A percentile compares a stretch with the other conserved stretches of the same genome.
Conservation (phyloP, 1,140 invertebrate genomes). For the Reticulitermes speratus region DNA sequence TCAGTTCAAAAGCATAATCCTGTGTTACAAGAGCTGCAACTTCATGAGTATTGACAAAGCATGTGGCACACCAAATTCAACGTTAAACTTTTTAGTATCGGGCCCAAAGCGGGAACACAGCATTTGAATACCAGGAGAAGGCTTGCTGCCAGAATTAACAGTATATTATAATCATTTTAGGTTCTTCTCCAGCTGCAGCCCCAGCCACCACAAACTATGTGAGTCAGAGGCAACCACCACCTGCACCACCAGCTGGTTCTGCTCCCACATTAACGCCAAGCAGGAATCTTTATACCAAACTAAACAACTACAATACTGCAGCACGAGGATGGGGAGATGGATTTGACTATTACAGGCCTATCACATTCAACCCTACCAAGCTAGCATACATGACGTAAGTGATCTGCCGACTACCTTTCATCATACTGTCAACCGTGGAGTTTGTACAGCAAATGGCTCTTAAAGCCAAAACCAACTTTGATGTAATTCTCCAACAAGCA, state of each 20-base stretch:
- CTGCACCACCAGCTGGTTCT: conserved; percentile 36
- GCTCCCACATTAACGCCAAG: conserved; percentile 40
- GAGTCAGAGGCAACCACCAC: conserved; percentile 32
- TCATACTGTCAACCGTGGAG: neutral
- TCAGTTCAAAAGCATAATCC: too few relatives aligned
- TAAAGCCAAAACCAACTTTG: neutral
- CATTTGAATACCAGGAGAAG: too few relatives aligned
- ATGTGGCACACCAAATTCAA: too few relatives aligned
- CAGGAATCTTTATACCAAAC: conserved; percentile 39
- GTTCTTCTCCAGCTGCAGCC: neutral
- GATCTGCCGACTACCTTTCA: neutral
- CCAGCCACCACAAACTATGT: conserved; percentile 37
- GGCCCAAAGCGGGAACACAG: too few relatives aligned
- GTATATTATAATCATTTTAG: neutral
- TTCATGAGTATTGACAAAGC: too few relatives aligned
- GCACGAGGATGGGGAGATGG: conserved; percentile 74
- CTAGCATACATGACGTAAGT: neutral
- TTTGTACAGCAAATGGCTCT: neutral
- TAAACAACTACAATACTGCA: conserved; percentile 73
- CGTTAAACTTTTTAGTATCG: too few relatives aligned
- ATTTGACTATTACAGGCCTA: conserved; percentile 63
- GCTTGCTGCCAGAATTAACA: too few relatives aligned
- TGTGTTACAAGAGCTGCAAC: too few relatives aligned
- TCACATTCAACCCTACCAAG: conserved; percentile 53
- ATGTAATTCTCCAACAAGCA: neutral